These are phyloP conservation scores for Proctacanthus coquilletti DNA, from an alignment of 1,140 invertebrate genomes.

Conservation along the genomic window DNA sequence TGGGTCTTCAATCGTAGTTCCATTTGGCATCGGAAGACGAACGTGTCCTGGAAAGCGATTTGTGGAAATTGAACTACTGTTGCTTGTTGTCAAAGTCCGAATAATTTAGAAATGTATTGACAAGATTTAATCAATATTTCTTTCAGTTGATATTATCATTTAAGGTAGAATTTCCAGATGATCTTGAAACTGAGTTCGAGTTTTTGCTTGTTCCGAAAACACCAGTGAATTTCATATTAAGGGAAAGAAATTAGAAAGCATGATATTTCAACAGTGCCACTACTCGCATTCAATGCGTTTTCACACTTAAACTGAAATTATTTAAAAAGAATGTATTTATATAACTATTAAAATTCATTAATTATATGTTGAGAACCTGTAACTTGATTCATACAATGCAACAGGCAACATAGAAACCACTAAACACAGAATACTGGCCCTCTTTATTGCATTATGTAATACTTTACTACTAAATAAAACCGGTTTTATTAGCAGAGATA, in stretches of 20 bases:
- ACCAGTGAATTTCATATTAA: constrained; percentile 48
- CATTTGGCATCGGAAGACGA: constrained; percentile 73
- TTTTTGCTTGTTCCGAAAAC: constrained; percentile 59
- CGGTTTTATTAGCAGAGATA: too few relatives aligned
- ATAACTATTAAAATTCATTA: background rate
- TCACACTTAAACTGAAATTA: constrained; percentile 4
- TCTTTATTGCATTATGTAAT: too few relatives aligned
- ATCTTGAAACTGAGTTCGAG: constrained; percentile 57
- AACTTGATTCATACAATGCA: background rate
- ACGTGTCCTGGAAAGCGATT: constrained; percentile 73
- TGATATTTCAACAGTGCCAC: too few relatives aligned
- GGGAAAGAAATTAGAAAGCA: constrained; percentile 31
- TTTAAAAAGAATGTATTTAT: constrained; percentile 8
- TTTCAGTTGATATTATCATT: constrained; percentile 51
- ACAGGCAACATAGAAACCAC: constrained; percentile 8
- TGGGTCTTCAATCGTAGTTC: constrained; percentile 50
- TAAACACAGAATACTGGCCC: too few relatives aligned
- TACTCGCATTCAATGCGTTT: constrained; percentile 11
- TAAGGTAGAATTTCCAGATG: constrained; percentile 46
- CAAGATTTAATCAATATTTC: constrained; percentile 5
- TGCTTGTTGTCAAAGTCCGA: constrained; percentile 54
- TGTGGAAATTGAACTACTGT: constrained; percentile 58
- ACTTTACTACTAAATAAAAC: too few relatives aligned
- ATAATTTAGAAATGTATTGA: constrained; percentile 2
- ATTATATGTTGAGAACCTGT: background rate